Evolutionary conservation across 2,888 invertebrate species (phyloP), one percentile per base, ranked within the genome.

Genomic region (Trissolcus brochymenae): DNA sequence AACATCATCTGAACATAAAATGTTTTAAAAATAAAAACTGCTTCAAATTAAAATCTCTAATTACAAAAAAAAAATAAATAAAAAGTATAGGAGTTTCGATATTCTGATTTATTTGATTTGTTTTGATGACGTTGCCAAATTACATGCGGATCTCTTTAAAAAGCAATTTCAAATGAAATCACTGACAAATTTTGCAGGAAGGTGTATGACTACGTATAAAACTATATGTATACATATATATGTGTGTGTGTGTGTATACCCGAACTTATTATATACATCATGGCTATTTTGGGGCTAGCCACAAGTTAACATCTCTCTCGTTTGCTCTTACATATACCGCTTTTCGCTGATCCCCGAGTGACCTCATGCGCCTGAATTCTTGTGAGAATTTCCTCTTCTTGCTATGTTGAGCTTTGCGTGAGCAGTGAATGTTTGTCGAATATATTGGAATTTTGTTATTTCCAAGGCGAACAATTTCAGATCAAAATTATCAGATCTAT

Each of bases 401-500:
- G 59, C 21, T 62, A 9, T 16, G 50, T 40, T 54, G 57, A 67
- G 57, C 70, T 62, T 62, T 51, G 29, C 25, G 35, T 43, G 41
- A 54, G 72, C 25, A 57, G 50, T 67, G 72, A 67, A 67, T 76
- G 65, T 72, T 40, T 51, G 46, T n/a, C 54, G 16, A 68, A 66
- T 70, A 62, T 76, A 72, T 76, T 76, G 64, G 62, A 76, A 72
- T 72, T 76, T 76, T 59, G 67, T 76, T 70, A 67, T 67, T 71
- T 72, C 72, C 72, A 50, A 53, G 59, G 72, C 55, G 55, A 67
- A 62, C 14, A 54, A 60, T 72, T 76, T 76, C 19, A 19, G 1
- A 19, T 19, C 19, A n/a, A n/a, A n/a, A n/a, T 76, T 72, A 76
- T 72, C 72, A 55, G 54, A 67, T 67, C 29, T 16, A 43, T 4